A percentile compares a stretch with the other conserved stretches of the same genome.
phyloP scores from a whole-genome alignment of 2,888 invertebrate species.

The Eristalis tenax region DNA sequence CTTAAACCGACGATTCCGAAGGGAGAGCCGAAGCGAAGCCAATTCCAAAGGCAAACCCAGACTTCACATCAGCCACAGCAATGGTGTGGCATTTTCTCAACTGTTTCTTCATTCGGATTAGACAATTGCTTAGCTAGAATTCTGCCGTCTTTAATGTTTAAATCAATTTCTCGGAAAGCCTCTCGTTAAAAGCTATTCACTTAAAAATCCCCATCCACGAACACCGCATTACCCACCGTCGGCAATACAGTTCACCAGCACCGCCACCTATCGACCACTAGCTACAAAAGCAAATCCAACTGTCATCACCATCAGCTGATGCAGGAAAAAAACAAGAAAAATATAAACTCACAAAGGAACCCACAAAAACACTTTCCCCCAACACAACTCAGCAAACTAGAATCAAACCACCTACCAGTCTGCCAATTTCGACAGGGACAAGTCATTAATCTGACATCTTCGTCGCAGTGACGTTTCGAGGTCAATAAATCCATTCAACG shows the following conservation, averaged over 20 bases:
- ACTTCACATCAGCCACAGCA: too few species aligned
- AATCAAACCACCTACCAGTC: background rate
- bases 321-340: conserved; percentile 15
- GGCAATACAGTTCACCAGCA: background rate
- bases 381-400: background rate
- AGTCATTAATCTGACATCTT: background rate
- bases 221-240: background rate
- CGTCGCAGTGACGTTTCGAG: conserved; percentile 41
- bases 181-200: background rate
- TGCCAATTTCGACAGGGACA: background rate
- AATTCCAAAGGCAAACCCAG: too few species aligned
- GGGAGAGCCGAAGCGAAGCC: too few species aligned
- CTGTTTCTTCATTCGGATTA: too few species aligned
- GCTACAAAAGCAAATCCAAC: background rate
- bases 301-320: conserved; percentile 58
- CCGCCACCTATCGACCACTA: conserved; percentile 44
- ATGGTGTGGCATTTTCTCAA: too few species aligned
- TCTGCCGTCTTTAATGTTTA: too few species aligned
- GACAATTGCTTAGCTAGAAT: too few species aligned
- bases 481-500: conserved; percentile 28
- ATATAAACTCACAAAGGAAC: background rate
- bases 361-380: conserved; percentile 32
- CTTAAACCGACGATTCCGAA: too few species aligned
- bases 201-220: background rate
- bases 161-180: too few species aligned